phyloP scores from a whole-genome alignment of 2,888 invertebrate species.

The Boloria euphrosyne region DNA sequence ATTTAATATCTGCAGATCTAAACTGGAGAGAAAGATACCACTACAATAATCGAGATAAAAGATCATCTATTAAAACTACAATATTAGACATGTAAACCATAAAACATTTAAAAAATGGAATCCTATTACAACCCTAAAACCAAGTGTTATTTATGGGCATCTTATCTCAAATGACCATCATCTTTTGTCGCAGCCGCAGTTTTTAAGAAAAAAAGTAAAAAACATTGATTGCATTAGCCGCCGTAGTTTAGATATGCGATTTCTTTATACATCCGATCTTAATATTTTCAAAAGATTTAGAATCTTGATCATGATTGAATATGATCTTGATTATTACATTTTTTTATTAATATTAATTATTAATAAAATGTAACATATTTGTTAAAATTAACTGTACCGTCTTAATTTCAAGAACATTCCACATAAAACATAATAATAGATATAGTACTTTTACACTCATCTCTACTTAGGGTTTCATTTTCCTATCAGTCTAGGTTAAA shows the following conservation, averaged over 20 bases:
- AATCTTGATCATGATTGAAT: too few species aligned
- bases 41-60: not conserved
- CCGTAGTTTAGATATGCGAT: slow-evolving; percentile 59
- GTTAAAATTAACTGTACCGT: too few species aligned
- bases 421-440: too few species aligned
- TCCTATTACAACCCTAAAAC: slow-evolving; percentile 48
- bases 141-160: slow-evolving; percentile 75
- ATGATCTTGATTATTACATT: slow-evolving; percentile 29
- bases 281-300: slow-evolving; percentile 59
- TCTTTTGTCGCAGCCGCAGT: slow-evolving; percentile 73
- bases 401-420: too few species aligned
- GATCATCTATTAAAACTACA: slow-evolving; percentile 6
- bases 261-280: slow-evolving; percentile 75
- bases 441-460: too few species aligned
- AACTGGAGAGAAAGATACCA: not conserved
- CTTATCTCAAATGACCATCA: slow-evolving; percentile 64
- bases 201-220: slow-evolving; percentile 58
- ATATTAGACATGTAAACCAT: slow-evolving; percentile 9
- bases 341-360: slow-evolving; percentile 22
- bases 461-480: too few species aligned
- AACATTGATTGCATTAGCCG: slow-evolving; percentile 57
- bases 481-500: too few species aligned
- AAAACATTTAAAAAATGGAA: slow-evolving; percentile 22
- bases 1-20: not conserved
- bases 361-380: not conserved